phyloP scores from a whole-genome alignment of 2,888 invertebrate species.

The Callinectes sapidus region DNA sequence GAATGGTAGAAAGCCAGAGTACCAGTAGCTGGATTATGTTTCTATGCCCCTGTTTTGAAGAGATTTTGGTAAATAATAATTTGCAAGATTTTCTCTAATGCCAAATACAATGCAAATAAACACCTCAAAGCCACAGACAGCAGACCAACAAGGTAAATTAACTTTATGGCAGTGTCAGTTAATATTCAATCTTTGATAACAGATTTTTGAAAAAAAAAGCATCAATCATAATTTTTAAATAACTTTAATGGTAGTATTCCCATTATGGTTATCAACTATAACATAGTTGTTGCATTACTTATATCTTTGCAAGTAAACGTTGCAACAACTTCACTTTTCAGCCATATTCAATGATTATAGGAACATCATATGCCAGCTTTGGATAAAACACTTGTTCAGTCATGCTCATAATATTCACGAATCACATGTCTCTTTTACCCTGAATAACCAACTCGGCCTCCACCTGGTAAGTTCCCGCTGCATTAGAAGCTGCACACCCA shows the following conservation, averaged over 20 bases:
- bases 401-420: conserved; percentile 29
- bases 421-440: conserved; percentile 47
- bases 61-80: neutral
- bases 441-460: conserved; percentile 59
- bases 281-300: neutral
- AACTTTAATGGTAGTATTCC: neutral
- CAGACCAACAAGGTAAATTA: neutral
- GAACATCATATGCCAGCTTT: neutral
- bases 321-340: neutral
- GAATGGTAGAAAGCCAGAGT: neutral
- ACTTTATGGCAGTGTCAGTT: neutral
- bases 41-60: neutral
- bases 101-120: neutral
- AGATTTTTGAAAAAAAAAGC: neutral
- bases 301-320: neutral
- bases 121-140: neutral
- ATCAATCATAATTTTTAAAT: neutral
- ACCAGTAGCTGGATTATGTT: neutral
- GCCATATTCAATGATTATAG: neutral
- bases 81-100: neutral
- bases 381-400: neutral
- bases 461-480: conserved; percentile 71
- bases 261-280: neutral
- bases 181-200: neutral
- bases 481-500: conserved; percentile 76